Evolutionary conservation across 2,113 vertebrate genomes (phyloP).

Genomic region (Microtus montanus): DNA sequence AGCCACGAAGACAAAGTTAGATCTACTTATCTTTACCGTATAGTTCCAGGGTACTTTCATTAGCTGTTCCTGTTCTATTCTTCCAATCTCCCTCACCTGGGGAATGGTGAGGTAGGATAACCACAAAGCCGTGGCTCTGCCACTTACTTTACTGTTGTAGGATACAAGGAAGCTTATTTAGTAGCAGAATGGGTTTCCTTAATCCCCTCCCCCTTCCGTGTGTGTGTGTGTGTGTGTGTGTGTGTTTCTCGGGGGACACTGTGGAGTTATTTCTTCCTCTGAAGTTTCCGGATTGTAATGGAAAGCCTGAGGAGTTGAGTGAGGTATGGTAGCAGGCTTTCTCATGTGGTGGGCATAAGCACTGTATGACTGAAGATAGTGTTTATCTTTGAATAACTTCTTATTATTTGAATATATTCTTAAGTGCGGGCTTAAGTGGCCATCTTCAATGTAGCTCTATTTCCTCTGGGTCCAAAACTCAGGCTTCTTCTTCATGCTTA

Average conservation of each 20-base stretch:
- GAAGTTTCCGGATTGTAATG: not conserved
- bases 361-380: not conserved
- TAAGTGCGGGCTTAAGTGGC: conserved; percentile 49
- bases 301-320: not conserved
- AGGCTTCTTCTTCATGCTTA: conserved; percentile 61
- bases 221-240: too few species aligned
- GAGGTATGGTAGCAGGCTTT: not conserved
- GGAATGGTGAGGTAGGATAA: not conserved
- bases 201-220: not conserved
- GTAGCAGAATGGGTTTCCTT: not conserved
- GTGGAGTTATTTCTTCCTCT: not conserved
- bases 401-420: not conserved
- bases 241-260: not conserved
- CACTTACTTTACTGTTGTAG: not conserved
- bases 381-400: too few species aligned
- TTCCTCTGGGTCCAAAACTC: not conserved
- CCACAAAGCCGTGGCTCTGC: not conserved
- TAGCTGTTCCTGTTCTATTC: not conserved
- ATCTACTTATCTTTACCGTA: not conserved
- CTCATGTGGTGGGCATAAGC: not conserved
- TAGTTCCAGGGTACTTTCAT: not conserved
- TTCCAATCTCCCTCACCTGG: not conserved
- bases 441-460: conserved; percentile 43
- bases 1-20: not conserved
- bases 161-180: not conserved